Evolutionary conservation across 2,888 invertebrate species (phyloP), one percentile per base, ranked within the genome.

Genomic region (Mellilla xanthometata): DNA sequence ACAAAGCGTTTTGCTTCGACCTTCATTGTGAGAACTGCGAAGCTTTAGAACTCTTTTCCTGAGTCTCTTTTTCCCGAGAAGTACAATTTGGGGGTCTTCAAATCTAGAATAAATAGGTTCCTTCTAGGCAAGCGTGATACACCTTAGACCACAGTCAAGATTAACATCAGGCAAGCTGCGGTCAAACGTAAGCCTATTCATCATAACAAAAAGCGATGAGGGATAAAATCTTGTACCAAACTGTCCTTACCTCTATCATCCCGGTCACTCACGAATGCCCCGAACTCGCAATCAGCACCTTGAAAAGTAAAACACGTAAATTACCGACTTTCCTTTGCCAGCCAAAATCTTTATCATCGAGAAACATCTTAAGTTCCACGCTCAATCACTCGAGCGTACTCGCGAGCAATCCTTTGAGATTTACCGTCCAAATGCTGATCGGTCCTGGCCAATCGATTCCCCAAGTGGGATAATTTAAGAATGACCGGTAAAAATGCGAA

Each of bases 351-450:
- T 62, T 39, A 49, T 56, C 62, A 54, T 58, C 52, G 54, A 59
- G 23, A 58, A 62, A 62, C 53, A 58, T 56, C 50, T 54, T 33
- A 59, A 34, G 39, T 45, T 46, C 54, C 45, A 44, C 47, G 56
- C 60, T 71, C 58, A 73, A 79, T 80, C 80, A 75, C 60, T 67
- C n/a, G 28, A 23, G 10, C 40, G 27, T 46, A 35, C 28, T 39
- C 58, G 59, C 68, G 2, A 39, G 38, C 11, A 33, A 72, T 77
- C 75, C 86, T 85, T 86, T 85, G 86, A 81, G 72, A 66, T 72
- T 63, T 69, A 82, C 85, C 87, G 86, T 73, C 78, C 65, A 76
- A 72, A 81, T 86, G 74, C 83, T 77, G 76, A 78, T 77, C 78
- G 73, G 58, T 64, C 62, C 62, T 35, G 54, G 49, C 66, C 81